Evolutionary conservation across 1,140 invertebrate genomes (phyloP), one percentile per base, ranked within the genome.

Genomic region (Proales similis): DNA sequence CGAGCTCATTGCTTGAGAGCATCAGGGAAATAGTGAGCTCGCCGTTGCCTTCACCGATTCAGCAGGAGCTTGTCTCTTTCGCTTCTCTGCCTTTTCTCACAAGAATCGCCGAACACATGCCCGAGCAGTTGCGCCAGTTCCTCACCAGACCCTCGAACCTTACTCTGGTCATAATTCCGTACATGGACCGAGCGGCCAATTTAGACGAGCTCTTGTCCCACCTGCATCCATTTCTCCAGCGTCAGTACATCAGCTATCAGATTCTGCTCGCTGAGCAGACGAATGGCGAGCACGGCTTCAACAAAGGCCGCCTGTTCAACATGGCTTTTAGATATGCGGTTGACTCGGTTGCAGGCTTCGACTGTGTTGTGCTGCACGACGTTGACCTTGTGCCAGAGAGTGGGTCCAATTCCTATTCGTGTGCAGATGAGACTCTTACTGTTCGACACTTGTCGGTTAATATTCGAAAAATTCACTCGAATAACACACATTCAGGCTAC

Each of bases 341-440:
- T 17, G 19, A 60, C 4, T 30, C 30, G 4, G 30, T 30, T 42
- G 12, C 3, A 7, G 33, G 47, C 47, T 29, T 61, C 20, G 69
- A 73, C 33, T 96, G 91, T 70, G 82, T 92, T 46, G 84, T 96
- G 51, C 84, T 95, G 67, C 90, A 94, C 74, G 90, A 95, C 72
- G 85, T 95, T 46, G 90, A 96, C 77, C 74, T 94, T n/a, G 79
- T 95, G 60, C 90, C 90, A 12, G 79, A 91, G 64, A 87, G 87
- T 74, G 81, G 82, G 48, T 81, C 83, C 1, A 94, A 95, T 76
- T 81, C 93, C 48, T 95, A 95, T 76, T 86, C 84, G 12, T 96
- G 92, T 71, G 83, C 86, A 1, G 79, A 82, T 65, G 86, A 88
- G 69, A 90, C 90, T 1, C n/a, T n/a, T n/a, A n/a, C n/a, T n/a